Conservation (phyloP, 2,113 vertebrate species). For the Rissa tridactyla region DNA sequence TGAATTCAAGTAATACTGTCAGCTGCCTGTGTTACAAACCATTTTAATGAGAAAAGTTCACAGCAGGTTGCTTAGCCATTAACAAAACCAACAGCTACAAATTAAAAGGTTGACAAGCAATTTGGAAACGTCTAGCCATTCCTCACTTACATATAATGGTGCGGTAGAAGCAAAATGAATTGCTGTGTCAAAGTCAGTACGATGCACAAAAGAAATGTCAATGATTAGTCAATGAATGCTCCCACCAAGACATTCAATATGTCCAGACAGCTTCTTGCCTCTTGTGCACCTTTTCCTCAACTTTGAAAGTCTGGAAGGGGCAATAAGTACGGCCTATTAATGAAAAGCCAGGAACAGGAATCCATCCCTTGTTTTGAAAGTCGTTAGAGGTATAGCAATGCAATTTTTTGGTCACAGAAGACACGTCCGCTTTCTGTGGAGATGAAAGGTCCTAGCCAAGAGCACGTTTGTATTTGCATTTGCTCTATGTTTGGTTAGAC, state of each 20-base stretch:
- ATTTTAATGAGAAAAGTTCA: not conserved
- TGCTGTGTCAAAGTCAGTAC: not conserved
- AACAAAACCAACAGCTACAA: not conserved
- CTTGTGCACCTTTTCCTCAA: not conserved
- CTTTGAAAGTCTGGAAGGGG: not conserved
- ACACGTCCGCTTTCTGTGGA: not conserved
- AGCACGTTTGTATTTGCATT: not conserved
- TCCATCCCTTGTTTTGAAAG: not conserved
- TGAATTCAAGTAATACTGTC: not conserved
- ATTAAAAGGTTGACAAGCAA: not conserved
- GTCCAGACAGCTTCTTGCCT: not conserved
- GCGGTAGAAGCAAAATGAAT: not conserved
- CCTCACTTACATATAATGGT: not conserved
- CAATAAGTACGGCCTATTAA: not conserved
- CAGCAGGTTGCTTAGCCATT: not conserved
- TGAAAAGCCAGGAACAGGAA: not conserved
- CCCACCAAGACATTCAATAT: not conserved
- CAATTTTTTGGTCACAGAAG: not conserved
- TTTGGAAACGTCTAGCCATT: not conserved
- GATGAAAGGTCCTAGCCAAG: not conserved
- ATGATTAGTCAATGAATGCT: not conserved
- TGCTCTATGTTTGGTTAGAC: not conserved
- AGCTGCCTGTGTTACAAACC: not conserved
- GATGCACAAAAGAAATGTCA: not conserved
- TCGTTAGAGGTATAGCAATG: not conserved